Evolutionary conservation across 1,140 invertebrate genomes (phyloP).

Genomic region (Saccostrea echinata): DNA sequence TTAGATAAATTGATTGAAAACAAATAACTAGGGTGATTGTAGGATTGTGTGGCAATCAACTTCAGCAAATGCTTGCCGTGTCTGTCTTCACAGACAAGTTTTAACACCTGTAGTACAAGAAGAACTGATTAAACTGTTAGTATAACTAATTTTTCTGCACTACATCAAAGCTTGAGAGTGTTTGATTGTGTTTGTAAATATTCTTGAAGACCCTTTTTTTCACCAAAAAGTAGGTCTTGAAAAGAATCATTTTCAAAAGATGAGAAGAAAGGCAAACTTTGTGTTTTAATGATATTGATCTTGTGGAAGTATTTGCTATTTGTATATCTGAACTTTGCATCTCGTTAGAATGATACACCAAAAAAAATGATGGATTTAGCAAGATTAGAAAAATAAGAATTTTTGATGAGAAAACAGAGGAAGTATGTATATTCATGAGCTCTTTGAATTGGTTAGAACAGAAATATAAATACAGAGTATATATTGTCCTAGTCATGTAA

Average conservation of each 20-base stretch:
- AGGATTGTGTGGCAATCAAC: not conserved
- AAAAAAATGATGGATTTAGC: not conserved
- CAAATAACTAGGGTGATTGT: constrained; percentile 20
- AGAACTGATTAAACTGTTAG: constrained; percentile 14
- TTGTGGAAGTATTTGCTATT: not conserved
- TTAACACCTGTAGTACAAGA: constrained; percentile 24
- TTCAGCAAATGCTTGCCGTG: not conserved
- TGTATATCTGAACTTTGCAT: not conserved
- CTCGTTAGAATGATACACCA: not conserved
- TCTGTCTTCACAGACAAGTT: constrained; percentile 35
- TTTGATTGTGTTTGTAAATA: constrained; percentile 37
- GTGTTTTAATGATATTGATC: not conserved
- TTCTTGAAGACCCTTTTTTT: constrained; percentile 8
- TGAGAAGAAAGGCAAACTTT: not conserved
- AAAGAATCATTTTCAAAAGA: constrained; percentile 16
- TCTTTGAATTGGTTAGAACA: constrained; percentile 17
- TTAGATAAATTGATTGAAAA: constrained; percentile 36
- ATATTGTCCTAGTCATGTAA: constrained; percentile 16
- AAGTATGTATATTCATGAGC: constrained; percentile 22
- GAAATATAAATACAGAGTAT: constrained; percentile 30
- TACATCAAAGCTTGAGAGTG: constrained; percentile 3
- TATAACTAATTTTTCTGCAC: constrained; percentile 35
- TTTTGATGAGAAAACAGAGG: not conserved
- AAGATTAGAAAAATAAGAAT: constrained; percentile 5
- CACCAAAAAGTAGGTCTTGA: not conserved